Conservation (phyloP, 2,888 invertebrate species). For the Drosophila quasianomalipes region DNA sequence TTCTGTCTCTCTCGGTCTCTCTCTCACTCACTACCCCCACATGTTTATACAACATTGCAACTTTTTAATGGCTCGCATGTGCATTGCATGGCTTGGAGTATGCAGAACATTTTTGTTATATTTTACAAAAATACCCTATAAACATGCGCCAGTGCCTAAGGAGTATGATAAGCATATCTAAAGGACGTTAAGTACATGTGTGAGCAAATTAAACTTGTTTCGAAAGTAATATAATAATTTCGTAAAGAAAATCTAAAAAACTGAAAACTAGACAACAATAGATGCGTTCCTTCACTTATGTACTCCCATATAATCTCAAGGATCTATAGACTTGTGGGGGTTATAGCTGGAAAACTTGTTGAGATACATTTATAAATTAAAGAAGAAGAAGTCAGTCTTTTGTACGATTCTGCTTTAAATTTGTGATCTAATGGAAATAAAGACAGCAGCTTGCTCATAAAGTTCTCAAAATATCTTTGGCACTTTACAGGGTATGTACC, state of each 20-base stretch:
- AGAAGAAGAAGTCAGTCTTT: background rate
- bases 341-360: background rate
- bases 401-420: background rate
- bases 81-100: conserved; percentile 37
- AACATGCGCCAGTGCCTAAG: background rate
- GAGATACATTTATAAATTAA: background rate
- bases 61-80: conserved; percentile 69
- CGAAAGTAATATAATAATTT: background rate
- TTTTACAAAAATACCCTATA: conserved; percentile 21
- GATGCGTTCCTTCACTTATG: background rate
- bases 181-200: background rate
- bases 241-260: background rate
- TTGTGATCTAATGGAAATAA: background rate
- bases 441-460: background rate
- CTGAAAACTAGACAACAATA: background rate
- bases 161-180: background rate
- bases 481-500: conserved; percentile 9
- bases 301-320: no score
- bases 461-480: background rate
- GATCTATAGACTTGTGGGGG: background rate
- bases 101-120: conserved; percentile 18
- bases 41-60: conserved; percentile 42
- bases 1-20: background rate
- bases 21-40: background rate
- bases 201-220: background rate